Evolutionary conservation across 1,140 invertebrate species (phyloP).

Genomic region (Drosophila mojavensis): DNA sequence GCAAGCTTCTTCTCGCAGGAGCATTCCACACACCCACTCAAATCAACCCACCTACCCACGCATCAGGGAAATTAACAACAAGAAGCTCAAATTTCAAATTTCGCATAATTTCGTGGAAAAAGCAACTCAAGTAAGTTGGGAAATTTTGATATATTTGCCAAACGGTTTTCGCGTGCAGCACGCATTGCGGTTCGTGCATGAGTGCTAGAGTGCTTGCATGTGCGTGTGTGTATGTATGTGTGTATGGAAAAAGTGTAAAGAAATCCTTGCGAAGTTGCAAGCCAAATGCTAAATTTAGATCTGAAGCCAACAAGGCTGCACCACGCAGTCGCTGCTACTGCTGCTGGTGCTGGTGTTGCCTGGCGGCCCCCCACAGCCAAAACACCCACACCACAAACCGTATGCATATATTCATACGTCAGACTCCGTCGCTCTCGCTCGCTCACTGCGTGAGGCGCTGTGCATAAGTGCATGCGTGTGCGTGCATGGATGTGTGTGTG

Average conservation of each 20-base stretch:
- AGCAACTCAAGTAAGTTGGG: constrained; percentile 63
- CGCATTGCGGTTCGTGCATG: constrained; percentile 13
- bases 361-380: constrained; percentile 50
- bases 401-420: constrained; percentile 66
- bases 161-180: constrained; percentile 38
- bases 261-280: constrained; percentile 73
- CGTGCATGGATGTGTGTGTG: constrained; percentile 40
- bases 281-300: constrained; percentile 79
- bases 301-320: constrained; percentile 76
- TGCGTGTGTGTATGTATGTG: constrained; percentile 21
- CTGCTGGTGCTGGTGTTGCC: constrained; percentile 18
- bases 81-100: constrained; percentile 11
- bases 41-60: not conserved
- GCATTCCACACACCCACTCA: constrained; percentile 19
- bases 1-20: constrained; percentile 24
- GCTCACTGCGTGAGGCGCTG: constrained; percentile 31
- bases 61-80: not conserved
- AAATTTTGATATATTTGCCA: constrained; percentile 28
- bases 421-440: constrained; percentile 36
- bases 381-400: constrained; percentile 52
- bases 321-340: constrained; percentile 54
- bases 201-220: not conserved
- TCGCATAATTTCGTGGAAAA: constrained; percentile 42
- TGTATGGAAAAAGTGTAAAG: constrained; percentile 36
- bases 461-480: constrained; percentile 36